Evolutionary conservation across 2,797 vertebrate genomes (phyloP), one percentile per base, ranked within the genome.

Genomic region (Passerculus sandwichensis): DNA sequence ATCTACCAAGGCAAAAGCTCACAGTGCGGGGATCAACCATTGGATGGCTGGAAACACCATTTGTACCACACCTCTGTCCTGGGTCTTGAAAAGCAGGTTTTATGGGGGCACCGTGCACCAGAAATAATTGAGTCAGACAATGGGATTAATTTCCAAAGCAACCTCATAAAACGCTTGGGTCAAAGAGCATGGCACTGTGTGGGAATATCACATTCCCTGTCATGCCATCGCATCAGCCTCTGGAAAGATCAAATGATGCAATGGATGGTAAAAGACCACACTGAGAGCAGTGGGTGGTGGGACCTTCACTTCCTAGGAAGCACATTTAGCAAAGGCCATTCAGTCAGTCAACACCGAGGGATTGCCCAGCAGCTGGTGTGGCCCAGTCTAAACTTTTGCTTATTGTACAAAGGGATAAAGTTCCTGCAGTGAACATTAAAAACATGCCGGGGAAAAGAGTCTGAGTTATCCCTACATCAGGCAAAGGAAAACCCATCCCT

Each of bases 361-460:
- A 62, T 3, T 1, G 0, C 18, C 44, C 25, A 36, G 10, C 0
- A 0, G 29, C 16, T 70, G 36, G 5, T 17, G 16, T 2, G 1
- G 11, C 19, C 19, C 23, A n/a, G 6, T 21, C 44, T n/a, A 7
- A 70, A 57, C 16, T 57, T 50, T 6, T 15, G 15, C 15, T 10
- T 34, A 19, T 10, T 54, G 34, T 18, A 53, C 40, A 40, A 53
- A 29, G 20, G 20, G 40, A 66, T 26, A 21, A 66, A 60, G 25
- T 47, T 66, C 25, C 53, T 66, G n/a, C 12, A 47, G 7, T 30
- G 40, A 45, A 67, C n/a, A 40, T 7, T 40, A 60, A 18, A 64
- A 67, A 47, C 12, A 15, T 8, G 21, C 61, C 26, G 12, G 29
- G 30, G 27, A 34, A 36, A 36, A 38, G 2, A 26, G 17, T 16